phyloP scores from a whole-genome alignment of 2,113 vertebrate species.

The Passer montanus region DNA sequence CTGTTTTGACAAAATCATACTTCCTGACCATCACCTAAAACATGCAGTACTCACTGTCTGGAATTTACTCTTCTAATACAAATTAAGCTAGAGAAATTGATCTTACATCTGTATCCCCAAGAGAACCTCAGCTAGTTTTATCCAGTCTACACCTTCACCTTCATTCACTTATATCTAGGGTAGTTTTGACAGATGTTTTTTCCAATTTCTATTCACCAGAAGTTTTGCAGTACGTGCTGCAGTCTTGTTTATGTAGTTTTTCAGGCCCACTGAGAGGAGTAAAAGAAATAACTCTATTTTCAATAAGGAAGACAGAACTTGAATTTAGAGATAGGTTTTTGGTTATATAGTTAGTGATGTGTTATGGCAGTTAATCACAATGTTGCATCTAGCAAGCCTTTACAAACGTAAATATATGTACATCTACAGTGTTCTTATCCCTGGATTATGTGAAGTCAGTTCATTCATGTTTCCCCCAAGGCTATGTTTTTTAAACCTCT shows the following conservation, averaged over 20 bases:
- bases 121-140: not conserved
- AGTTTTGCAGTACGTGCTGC: not conserved
- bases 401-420: not conserved
- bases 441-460: not conserved
- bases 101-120: not conserved
- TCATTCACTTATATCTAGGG: not conserved
- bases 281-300: not conserved
- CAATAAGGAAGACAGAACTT: not conserved
- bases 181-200: not conserved
- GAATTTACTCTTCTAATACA: not conserved
- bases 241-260: not conserved
- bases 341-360: not conserved
- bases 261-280: not conserved
- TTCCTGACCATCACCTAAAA: not conserved
- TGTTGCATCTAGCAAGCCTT: not conserved
- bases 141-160: not conserved
- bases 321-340: not conserved
- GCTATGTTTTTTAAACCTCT: not conserved
- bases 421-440: not conserved
- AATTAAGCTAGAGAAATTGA: not conserved
- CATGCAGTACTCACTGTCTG: accelerated
- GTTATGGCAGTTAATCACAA: not conserved
- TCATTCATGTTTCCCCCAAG: not conserved
- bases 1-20: not conserved
- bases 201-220: not conserved